These are phyloP conservation scores for Poeciliopsis turrubarensis DNA, from an alignment of 2,113 vertebrate species.

Conservation along the genomic window DNA sequence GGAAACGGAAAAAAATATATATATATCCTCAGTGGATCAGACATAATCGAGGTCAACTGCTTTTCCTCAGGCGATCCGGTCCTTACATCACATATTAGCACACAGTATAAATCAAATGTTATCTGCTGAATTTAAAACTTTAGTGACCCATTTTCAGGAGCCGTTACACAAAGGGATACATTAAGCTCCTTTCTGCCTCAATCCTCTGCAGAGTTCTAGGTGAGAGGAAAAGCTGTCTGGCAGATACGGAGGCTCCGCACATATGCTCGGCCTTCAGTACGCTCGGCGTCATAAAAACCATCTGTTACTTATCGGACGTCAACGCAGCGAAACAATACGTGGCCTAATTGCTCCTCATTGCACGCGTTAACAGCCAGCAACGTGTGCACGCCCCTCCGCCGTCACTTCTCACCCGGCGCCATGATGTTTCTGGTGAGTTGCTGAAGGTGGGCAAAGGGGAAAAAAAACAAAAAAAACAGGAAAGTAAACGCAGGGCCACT, in stretches of 20 bases:
- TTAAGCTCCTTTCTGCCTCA: slow-evolving; percentile 41
- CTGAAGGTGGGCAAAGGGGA: slow-evolving; percentile 52
- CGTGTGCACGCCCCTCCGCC: not conserved
- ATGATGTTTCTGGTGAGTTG: slow-evolving; percentile 51
- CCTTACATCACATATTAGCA: not conserved
- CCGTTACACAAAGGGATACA: slow-evolving; percentile 36
- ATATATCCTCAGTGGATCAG: not conserved
- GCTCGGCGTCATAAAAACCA: slow-evolving; percentile 41
- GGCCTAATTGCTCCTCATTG: slow-evolving; percentile 40
- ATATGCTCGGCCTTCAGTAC: slow-evolving; percentile 46
- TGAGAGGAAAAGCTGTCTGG: slow-evolving; percentile 19
- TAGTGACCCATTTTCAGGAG: slow-evolving; percentile 49
- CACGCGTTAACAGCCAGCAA: slow-evolving; percentile 32
- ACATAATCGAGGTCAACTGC: not conserved
- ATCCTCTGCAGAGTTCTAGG: slow-evolving; percentile 37
- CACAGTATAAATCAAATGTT: slow-evolving; percentile 11
- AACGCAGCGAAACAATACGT: slow-evolving; percentile 54
- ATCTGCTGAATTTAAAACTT: slow-evolving; percentile 2
- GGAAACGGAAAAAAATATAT: no score
- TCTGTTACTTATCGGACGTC: slow-evolving; percentile 49
- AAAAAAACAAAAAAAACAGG: not conserved
- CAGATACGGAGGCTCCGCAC: slow-evolving; percentile 42
- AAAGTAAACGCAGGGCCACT: slow-evolving; percentile 51
- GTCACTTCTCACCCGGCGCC: not conserved
- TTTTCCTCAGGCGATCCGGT: slow-evolving; percentile 10